phyloP scores from a whole-genome alignment of 2,797 vertebrate species.

The Chlorospingus flavigularis region DNA sequence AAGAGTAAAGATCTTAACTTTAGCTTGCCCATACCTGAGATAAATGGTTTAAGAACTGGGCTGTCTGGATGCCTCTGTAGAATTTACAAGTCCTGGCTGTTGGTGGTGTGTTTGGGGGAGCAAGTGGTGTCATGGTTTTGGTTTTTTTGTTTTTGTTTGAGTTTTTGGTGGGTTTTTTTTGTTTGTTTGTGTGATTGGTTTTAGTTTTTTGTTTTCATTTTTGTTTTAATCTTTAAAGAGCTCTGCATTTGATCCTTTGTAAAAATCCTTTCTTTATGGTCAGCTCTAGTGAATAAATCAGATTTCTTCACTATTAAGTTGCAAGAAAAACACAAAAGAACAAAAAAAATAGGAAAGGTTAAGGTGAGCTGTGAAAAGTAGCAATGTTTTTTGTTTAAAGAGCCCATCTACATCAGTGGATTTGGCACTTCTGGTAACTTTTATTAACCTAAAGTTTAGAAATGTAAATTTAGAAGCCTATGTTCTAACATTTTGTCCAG shows the following conservation, averaged over 20 bases:
- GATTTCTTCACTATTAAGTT: background rate
- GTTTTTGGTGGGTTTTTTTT: background rate
- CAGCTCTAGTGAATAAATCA: background rate
- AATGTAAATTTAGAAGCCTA: background rate
- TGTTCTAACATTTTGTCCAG: background rate
- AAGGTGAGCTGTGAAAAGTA: background rate
- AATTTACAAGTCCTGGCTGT: background rate
- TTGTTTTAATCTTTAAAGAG: background rate
- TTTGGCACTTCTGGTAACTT: background rate
- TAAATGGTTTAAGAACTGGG: background rate
- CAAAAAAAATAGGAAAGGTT: background rate
- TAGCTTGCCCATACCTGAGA: background rate
- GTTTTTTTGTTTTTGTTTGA: background rate
- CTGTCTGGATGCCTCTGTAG: background rate
- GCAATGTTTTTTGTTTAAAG: background rate
- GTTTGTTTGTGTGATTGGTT: rapidly evolving
- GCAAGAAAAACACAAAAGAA: background rate
- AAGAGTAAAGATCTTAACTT: background rate
- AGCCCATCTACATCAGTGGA: background rate
- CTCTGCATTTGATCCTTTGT: background rate
- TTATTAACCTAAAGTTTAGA: background rate
- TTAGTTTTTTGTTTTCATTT: background rate
- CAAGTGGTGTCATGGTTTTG: rapidly evolving
- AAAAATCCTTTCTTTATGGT: background rate
- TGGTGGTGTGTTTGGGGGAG: background rate